phyloP scores from a whole-genome alignment of 2,888 invertebrate species.

The Trachelus tabidus region DNA sequence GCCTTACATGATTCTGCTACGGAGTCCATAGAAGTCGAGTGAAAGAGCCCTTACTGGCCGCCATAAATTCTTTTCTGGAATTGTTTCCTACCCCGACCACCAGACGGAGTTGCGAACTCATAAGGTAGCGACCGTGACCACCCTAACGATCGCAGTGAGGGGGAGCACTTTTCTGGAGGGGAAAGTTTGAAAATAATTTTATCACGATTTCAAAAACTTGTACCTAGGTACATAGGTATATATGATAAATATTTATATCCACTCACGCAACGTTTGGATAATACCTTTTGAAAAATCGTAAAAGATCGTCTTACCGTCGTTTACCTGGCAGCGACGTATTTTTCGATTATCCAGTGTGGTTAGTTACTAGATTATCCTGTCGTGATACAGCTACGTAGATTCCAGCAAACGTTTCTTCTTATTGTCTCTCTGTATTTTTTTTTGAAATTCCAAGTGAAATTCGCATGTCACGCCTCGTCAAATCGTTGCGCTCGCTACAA shows the following conservation, averaged over 20 bases:
- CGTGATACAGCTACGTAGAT: background rate
- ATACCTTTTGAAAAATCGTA: background rate
- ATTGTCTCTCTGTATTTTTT: background rate
- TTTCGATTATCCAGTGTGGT: no score
- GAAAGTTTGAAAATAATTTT: background rate
- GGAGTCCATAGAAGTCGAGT: background rate
- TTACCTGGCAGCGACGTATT: background rate
- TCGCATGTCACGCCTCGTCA: background rate
- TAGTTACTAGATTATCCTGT: background rate
- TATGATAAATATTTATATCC: background rate
- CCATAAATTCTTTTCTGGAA: constrained; percentile 22
- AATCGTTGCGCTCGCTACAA: background rate
- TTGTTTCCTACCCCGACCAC: constrained; percentile 22
- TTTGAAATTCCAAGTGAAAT: background rate
- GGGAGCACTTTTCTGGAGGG: background rate
- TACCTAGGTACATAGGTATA: background rate
- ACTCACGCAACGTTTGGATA: no score
- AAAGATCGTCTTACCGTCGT: background rate
- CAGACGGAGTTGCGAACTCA: constrained; percentile 31
- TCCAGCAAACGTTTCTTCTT: background rate
- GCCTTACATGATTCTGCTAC: background rate
- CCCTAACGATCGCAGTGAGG: constrained; percentile 33
- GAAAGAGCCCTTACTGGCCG: constrained; percentile 8
- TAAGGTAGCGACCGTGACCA: constrained; percentile 30
- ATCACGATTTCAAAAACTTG: background rate